Percentiles rank a stretch among this genome's conserved stretches.
Evolutionary conservation across 2,797 vertebrate species (phyloP).

Genomic region (Macrochelys suwanniensis): DNA sequence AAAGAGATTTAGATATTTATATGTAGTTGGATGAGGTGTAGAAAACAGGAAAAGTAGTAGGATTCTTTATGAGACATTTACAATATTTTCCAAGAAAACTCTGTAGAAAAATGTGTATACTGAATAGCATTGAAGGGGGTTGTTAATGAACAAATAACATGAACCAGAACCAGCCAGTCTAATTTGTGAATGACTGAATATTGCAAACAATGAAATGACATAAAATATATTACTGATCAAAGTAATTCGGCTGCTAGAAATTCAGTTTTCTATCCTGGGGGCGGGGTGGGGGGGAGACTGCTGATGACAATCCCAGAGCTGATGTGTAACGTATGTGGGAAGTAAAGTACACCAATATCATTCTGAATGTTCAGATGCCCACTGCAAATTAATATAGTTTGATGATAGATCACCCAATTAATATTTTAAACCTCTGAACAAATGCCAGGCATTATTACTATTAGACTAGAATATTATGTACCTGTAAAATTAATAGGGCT

Average conservation of each 20-base stretch:
- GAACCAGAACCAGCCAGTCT: background rate
- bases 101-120: background rate
- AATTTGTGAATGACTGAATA: background rate
- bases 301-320: background rate
- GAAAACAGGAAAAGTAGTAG: background rate
- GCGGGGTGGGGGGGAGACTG: background rate
- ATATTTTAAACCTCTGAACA: background rate
- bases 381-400: background rate
- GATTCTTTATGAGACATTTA: background rate
- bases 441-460: background rate
- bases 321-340: background rate
- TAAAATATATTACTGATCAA: background rate
- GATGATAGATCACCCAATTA: background rate
- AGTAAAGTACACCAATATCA: background rate
- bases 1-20: background rate
- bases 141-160: background rate
- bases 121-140: background rate
- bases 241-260: background rate
- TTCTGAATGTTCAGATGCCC: background rate
- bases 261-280: background rate
- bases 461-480: background rate
- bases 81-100: background rate
- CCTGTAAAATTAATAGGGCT: background rate
- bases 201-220: slow-evolving; percentile 5
- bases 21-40: background rate